Evolutionary conservation across 2,888 invertebrate genomes (phyloP), one percentile per base, ranked within the genome.

Genomic region (Drosophila setosimentum): DNA sequence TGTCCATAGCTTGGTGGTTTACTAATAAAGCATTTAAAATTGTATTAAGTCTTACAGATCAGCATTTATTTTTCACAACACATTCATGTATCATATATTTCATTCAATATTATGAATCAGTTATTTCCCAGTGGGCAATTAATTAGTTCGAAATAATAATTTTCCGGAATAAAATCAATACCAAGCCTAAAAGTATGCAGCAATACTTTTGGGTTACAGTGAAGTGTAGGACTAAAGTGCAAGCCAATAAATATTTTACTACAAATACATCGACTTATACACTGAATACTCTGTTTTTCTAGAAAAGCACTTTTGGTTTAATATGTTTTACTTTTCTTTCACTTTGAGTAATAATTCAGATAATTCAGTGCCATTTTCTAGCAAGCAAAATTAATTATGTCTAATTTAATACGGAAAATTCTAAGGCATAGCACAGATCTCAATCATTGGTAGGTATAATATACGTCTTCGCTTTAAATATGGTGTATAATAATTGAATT

Each of bases 351-450:
- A 48, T n/a, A 51, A n/a, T 48, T 71, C 62, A 58, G 18, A 51
- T 32, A 27, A n/a, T 40, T 57, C 6, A 11, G 18, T n/a, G n/a
- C 2, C 3, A 27, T n/a, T 6, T 13, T 24, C 3, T 3, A 29
- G 11, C 2, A 40, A 29, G 2, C 24, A 21, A 55, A 37, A 55
- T 5, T n/a, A 48, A 66, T 58, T 13, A 78, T 78, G 78, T 60
- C 78, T 2, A 68, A 76, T 4, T 4, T 78, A 48, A 64, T 78
- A 29, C 73, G 66, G 37, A 73, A 76, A 64, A 51, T 78, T 76
- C 51, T 78, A 53, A 67, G 48, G 4, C 51, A 60, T n/a, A 65
- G 73, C 10, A 69, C 45, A 32, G 50, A 50, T 13, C 29, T 78
- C 0, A 16, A 60, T 1, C 13, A 69, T 10, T 78, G 78, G 78